Base-by-base conservation (phyloP, 2,113 vertebrate species). In the Plecturocebus donacophilus region DNA sequence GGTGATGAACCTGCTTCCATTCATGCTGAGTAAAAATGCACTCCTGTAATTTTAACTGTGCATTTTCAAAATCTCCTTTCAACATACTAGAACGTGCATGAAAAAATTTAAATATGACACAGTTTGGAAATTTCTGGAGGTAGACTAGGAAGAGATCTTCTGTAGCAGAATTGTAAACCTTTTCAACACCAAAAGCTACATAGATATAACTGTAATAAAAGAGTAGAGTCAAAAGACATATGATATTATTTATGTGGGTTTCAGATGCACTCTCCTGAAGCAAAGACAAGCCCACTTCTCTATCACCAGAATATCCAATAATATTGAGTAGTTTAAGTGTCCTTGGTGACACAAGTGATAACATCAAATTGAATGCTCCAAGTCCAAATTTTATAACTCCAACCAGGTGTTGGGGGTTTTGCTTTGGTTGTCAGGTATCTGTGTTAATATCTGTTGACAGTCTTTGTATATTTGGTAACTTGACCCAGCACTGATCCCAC, bases 1-100 rank as follows among this genome's bases (percentile, higher is more conserved):
- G 97, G 91, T 99, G 99, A 95, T 99, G 99, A 81, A 99, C 97
- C 98, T 99, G 99, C 89, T 98, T 99, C 99, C 99, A 99, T 95
- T 99, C 98, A 40, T 99, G 98, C 98, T 99, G 99, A 76, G 98
- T 96, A 71, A 97, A 87, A 85, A 99, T 98, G 80, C 99, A 99
- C 95, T 99, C 98, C 97, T 99, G 98, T 71, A 99, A 99, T 71
- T 95, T 96, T 49, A 96, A 49, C 95, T 98, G 97, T 2, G 99
- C 99, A 98, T 98, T 85, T 61, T 99, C 98, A 77, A 99, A 99
- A 87, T 99, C 97, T 92, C 99, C 99, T 94, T 97, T 98, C 49
- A 99, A 98, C 4, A 99, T 97, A 2, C 97, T 95, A 68, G 99
- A 98, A 27, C 99, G 98, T 38, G 99, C 99, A 0, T 99, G 97